Evolutionary conservation across 1,140 invertebrate species (phyloP), one percentile per base, ranked within the genome.

Genomic region (Monomorium pharaonis): DNA sequence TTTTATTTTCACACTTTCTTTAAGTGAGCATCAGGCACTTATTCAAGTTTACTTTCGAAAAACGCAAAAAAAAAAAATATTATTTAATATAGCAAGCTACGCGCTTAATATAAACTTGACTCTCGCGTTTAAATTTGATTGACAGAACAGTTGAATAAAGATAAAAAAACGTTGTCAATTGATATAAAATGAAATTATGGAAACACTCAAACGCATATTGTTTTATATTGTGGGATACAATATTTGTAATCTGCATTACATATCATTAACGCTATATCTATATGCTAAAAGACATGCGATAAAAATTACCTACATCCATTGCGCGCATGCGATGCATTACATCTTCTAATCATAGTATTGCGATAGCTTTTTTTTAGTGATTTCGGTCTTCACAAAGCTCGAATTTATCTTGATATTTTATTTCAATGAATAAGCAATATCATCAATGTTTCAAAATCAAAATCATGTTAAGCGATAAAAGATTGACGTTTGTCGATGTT

Each of bases 191-290:
- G 9, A 72, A 72, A 74, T 74, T 37, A 47, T 58, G 24, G 69
- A 72, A 18, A 81, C 67, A 60, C 56, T 42, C 78, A 44, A 47
- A 60, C 78, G n/a, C 47, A 81, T 80, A 51, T 80, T 56, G 18
- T 74, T 74, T 47, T 83, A 27, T 83, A 83, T 83, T 74, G 72
- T 16, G n/a, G 1, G 9, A 47, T 72, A 81, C 78, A 72, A 72
- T 81, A 21, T 58, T 69, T 21, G 33, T 56, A 44, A 81, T 81
- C 37, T 24, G 78, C 24, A 27, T 42, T 62, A 74, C 63, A 69
- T 80, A 80, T 30, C 67, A 51, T 69, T 69, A 69, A 80, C 30
- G 62, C 30, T 54, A 21, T 24, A 12, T 47, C 1, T 37, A 30
- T 21, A 24, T 47, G 42, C 54, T 44, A 62, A 30, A 70, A 65